phyloP scores from a whole-genome alignment of 2,797 vertebrate species.

The Tinamus major region DNA sequence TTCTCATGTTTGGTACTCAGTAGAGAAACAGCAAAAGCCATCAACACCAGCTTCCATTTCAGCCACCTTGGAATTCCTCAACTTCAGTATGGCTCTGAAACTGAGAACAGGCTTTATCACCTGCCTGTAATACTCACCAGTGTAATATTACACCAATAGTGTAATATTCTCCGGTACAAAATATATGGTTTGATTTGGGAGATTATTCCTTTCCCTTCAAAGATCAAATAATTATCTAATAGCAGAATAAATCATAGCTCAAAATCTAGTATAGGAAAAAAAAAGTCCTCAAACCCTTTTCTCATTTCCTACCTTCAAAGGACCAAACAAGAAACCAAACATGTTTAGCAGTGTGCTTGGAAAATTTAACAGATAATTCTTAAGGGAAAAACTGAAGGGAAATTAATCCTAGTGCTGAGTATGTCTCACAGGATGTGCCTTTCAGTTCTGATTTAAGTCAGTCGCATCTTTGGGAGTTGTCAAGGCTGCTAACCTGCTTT shows the following conservation, averaged over 20 bases:
- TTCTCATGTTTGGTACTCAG: slow-evolving; percentile 21
- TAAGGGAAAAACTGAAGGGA: neutral
- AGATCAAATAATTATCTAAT: neutral
- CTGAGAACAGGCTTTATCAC: neutral
- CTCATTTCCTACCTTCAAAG: neutral
- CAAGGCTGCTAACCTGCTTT: slow-evolving; percentile 14
- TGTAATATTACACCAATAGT: neutral
- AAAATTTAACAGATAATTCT: neutral
- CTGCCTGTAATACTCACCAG: neutral
- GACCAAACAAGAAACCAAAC: neutral
- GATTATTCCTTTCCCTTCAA: neutral
- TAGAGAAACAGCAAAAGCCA: neutral
- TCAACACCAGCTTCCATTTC: neutral
- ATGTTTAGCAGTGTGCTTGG: neutral
- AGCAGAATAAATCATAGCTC: neutral
- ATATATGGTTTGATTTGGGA: neutral
- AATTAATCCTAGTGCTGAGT: neutral
- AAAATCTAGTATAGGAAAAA: neutral
- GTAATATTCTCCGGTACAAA: neutral
- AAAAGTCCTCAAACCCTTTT: neutral
- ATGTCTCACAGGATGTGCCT: neutral
- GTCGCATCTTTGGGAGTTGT: slow-evolving; percentile 7
- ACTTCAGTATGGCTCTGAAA: neutral
- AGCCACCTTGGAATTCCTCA: neutral
- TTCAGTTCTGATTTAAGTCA: slow-evolving; percentile 13